These are phyloP conservation scores for Anoplophora glabripennis DNA, from an alignment of 1,140 invertebrate genomes.

Conservation along the genomic window DNA sequence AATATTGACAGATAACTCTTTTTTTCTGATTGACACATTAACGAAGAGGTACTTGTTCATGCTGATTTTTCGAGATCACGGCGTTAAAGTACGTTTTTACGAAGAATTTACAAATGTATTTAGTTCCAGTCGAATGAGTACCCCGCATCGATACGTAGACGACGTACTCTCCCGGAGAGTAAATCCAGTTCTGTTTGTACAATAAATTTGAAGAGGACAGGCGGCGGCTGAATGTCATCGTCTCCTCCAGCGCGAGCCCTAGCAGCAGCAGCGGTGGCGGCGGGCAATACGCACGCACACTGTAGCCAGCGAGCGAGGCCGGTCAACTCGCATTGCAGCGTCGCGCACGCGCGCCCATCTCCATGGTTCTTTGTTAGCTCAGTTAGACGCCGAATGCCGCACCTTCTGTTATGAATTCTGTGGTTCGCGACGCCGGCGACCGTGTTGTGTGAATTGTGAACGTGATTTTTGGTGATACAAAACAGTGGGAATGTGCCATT, in stretches of 20 bases:
- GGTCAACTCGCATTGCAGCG: constrained; percentile 23
- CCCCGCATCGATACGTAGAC: background rate
- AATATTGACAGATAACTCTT: too few relatives aligned
- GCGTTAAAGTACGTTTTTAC: too few relatives aligned
- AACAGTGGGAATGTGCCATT: constrained; percentile 34
- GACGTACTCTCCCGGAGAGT: too few relatives aligned
- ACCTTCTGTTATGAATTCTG: constrained; percentile 49
- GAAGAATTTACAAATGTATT: too few relatives aligned
- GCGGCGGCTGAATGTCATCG: too few relatives aligned
- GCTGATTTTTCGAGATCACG: too few relatives aligned
- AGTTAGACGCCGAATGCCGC: constrained; percentile 37
- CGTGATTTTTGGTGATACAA: too few relatives aligned
- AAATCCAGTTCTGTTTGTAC: too few relatives aligned
- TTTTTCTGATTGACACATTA: too few relatives aligned
- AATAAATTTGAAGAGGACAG: too few relatives aligned
- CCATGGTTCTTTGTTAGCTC: constrained; percentile 35
- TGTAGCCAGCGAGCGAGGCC: constrained; percentile 7
- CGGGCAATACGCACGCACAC: constrained; percentile 2
- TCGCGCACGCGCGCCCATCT: constrained; percentile 28
- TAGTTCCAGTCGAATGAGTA: background rate
- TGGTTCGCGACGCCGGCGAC: constrained; percentile 66
- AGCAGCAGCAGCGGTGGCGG: background rate
- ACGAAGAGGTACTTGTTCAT: too few relatives aligned
- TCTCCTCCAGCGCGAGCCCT: background rate
- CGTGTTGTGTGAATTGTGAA: constrained; percentile 52